phyloP scores from a whole-genome alignment of 2,797 vertebrate genomes.

The Cetoscarus ocellatus region DNA sequence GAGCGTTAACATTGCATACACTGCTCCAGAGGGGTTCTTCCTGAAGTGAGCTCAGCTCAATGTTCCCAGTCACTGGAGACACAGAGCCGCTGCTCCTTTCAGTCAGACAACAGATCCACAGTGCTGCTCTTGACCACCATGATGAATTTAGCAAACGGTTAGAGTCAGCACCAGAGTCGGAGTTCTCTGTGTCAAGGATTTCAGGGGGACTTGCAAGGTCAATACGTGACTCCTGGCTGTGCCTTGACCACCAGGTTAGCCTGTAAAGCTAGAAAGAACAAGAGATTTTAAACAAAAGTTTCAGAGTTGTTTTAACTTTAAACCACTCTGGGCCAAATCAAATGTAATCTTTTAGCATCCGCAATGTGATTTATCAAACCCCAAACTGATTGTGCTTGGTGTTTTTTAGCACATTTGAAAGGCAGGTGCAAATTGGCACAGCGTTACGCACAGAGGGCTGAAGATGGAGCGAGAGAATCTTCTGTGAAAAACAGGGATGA shows the following conservation, averaged over 20 bases:
- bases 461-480: too few species aligned
- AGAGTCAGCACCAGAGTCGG: not conserved
- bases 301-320: not conserved
- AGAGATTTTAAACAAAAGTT: not conserved
- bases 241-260: conserved; percentile 78
- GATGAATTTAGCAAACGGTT: conserved; percentile 2
- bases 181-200: not conserved
- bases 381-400: too few species aligned
- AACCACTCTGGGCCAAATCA: not conserved
- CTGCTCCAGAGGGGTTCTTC: conserved; percentile 89
- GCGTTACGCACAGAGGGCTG: too few species aligned
- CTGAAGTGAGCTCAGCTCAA: conserved; percentile 84
- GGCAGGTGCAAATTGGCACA: too few species aligned
- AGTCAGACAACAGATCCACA: conserved; percentile 90
- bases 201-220: conserved; percentile 31
- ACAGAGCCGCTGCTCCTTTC: not conserved
- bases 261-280: conserved; percentile 60
- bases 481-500: too few species aligned
- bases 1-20: conserved; percentile 88
- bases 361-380: too few species aligned
- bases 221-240: conserved; percentile 53
- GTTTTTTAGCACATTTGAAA: too few species aligned
- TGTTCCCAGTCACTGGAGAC: conserved; percentile 25
- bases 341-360: too few species aligned
- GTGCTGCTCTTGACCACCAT: conserved; percentile 78